These are phyloP conservation scores for Porites lobata DNA, from an alignment of 92 coral and sea anemone genomes.

Conservation along the genomic window DNA sequence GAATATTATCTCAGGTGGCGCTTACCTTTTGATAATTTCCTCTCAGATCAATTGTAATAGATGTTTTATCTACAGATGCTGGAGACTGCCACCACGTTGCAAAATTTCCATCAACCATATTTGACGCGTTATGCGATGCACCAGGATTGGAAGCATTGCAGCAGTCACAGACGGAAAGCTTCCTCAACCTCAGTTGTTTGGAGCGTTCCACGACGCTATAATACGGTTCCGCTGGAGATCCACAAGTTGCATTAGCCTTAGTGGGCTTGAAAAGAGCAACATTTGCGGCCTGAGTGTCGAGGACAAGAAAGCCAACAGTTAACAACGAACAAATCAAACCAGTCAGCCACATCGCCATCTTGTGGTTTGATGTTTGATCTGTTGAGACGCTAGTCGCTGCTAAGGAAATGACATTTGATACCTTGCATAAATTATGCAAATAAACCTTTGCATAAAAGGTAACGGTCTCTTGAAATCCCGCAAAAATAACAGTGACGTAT, in stretches of 20 bases:
- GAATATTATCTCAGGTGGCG: not conserved
- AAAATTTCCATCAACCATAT: constrained; percentile 77
- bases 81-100: constrained; percentile 92
- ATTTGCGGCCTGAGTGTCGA: constrained; percentile 70
- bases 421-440: constrained; percentile 79
- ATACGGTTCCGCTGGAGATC: constrained; percentile 70
- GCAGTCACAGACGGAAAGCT: constrained; percentile 52
- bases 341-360: constrained; percentile 75
- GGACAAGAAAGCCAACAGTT: constrained; percentile 29
- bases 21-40: constrained; percentile 88
- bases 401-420: constrained; percentile 84
- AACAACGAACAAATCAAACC: constrained; percentile 37
- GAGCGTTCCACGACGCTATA: constrained; percentile 55
- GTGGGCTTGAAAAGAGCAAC: constrained; percentile 76
- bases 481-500: no score
- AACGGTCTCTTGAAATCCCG: constrained; percentile 2
- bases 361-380: constrained; percentile 58
- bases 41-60: constrained; percentile 85
- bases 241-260: constrained; percentile 86
- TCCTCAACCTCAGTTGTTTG: constrained; percentile 39
- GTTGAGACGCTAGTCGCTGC: constrained; percentile 76
- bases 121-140: constrained; percentile 82
- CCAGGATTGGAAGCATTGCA: constrained; percentile 74
- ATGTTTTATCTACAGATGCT: constrained; percentile 70
- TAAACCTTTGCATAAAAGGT: constrained; percentile 10